These are phyloP conservation scores for Drosophila burlai DNA, from an alignment of 1,140 invertebrate species.

Conservation along the genomic window DNA sequence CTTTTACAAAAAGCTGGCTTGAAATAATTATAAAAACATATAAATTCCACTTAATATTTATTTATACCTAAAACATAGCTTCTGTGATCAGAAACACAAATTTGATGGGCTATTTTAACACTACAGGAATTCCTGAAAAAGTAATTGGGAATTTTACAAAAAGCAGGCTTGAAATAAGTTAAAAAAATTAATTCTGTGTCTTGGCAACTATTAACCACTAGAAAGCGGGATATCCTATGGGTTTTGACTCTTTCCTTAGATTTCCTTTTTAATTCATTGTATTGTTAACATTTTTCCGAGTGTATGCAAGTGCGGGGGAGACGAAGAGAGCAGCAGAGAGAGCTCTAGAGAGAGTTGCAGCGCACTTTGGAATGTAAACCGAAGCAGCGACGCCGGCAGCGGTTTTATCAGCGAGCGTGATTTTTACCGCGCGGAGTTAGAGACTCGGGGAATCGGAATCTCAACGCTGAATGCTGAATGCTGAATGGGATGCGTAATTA, in stretches of 20 bases:
- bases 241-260: too few relatives aligned
- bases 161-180: fast-evolving
- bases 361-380: conserved; percentile 81
- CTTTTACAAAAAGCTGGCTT: not conserved
- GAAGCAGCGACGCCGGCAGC: conserved; percentile 34
- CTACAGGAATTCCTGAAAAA: not conserved
- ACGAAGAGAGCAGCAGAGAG: not conserved
- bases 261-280: not conserved
- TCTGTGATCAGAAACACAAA: not conserved
- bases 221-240: not conserved
- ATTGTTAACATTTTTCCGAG: not conserved
- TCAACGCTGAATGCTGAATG: not conserved
- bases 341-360: conserved; percentile 6
- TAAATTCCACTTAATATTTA: not conserved
- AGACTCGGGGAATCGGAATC: conserved; percentile 10
- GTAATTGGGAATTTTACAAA: not conserved
- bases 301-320: conserved; percentile 4
- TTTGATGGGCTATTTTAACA: not conserved
- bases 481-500: conserved; percentile 81
- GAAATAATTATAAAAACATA: too few relatives aligned
- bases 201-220: too few relatives aligned
- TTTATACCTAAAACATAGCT: not conserved
- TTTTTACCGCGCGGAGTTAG: conserved; percentile 41
- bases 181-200: not conserved
- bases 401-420: conserved; percentile 65